A percentile compares a stretch with the other conserved stretches of the same genome.
phyloP scores from a whole-genome alignment of 1,140 invertebrate genomes.

The Drosophila bocki region DNA sequence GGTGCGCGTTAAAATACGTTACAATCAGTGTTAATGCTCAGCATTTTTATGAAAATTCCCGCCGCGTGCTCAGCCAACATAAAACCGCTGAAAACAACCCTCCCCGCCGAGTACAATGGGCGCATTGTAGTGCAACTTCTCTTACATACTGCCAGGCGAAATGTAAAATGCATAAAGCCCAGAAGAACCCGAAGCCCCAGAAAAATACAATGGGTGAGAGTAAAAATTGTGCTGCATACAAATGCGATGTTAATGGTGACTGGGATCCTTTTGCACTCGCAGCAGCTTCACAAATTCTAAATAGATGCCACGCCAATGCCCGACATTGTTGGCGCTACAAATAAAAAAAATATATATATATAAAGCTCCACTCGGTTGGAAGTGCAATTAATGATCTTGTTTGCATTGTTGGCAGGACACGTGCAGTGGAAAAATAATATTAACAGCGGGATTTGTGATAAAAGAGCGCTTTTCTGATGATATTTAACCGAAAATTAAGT shows the following conservation, averaged over 20 bases:
- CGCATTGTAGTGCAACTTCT: slow-evolving; percentile 70
- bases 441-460: not conserved
- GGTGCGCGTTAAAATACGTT: slow-evolving; percentile 71
- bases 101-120: slow-evolving; percentile 48
- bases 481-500: not conserved
- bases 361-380: slow-evolving; percentile 15
- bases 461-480: not conserved
- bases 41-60: slow-evolving; percentile 78
- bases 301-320: slow-evolving; percentile 34
- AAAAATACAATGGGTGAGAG: slow-evolving; percentile 58
- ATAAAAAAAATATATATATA: slow-evolving; percentile 4
- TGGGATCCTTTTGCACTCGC: slow-evolving; percentile 37
- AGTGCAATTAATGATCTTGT: slow-evolving; percentile 73
- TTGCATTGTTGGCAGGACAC: slow-evolving; percentile 26
- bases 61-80: slow-evolving; percentile 39
- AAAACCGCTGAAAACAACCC: slow-evolving; percentile 18
- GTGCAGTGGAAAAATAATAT: slow-evolving; percentile 16
- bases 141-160: slow-evolving; percentile 20
- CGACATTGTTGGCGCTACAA: slow-evolving; percentile 56
- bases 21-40: slow-evolving; percentile 78
- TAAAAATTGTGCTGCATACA: slow-evolving; percentile 68
- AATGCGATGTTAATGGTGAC: slow-evolving; percentile 60
- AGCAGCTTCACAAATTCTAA: slow-evolving; percentile 41
- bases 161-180: slow-evolving; percentile 51
- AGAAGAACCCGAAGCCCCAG: slow-evolving; percentile 44